phyloP scores from a whole-genome alignment of 2,888 invertebrate genomes.

The Phanerotoma sp. region DNA sequence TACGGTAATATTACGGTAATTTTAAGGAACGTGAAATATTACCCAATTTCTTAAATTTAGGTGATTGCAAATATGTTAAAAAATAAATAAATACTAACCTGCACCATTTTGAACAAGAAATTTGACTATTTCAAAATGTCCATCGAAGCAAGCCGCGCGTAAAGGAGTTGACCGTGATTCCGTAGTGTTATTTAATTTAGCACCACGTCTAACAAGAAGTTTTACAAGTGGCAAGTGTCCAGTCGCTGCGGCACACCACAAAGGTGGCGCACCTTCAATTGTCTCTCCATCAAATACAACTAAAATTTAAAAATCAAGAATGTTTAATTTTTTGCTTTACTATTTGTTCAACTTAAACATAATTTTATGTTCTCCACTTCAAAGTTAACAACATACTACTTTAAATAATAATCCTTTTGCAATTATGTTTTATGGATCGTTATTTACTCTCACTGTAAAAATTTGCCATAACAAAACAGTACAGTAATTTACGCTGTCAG shows the following conservation, averaged over 20 bases:
- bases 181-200: conserved; percentile 92
- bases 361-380: no score
- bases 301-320: no score
- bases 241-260: conserved; percentile 98
- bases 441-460: no score
- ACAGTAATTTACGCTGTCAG: no score
- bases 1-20: no score
- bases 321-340: no score
- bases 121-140: conserved; percentile 91
- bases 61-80: not conserved
- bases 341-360: no score
- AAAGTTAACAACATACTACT: no score
- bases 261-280: conserved; percentile 93
- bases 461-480: no score
- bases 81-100: conserved; percentile 57
- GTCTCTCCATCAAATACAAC: conserved; percentile 97
- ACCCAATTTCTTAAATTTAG: not conserved
- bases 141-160: conserved; percentile 95
- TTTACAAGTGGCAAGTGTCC: conserved; percentile 87
- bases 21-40: no score
- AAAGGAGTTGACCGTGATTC: conserved; percentile 93
- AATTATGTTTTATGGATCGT: no score
- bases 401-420: no score
- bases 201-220: conserved; percentile 80
- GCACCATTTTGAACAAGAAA: conserved; percentile 89